phyloP scores from a whole-genome alignment of 2,113 vertebrate species.

The Pyxicephalus adspersus region DNA sequence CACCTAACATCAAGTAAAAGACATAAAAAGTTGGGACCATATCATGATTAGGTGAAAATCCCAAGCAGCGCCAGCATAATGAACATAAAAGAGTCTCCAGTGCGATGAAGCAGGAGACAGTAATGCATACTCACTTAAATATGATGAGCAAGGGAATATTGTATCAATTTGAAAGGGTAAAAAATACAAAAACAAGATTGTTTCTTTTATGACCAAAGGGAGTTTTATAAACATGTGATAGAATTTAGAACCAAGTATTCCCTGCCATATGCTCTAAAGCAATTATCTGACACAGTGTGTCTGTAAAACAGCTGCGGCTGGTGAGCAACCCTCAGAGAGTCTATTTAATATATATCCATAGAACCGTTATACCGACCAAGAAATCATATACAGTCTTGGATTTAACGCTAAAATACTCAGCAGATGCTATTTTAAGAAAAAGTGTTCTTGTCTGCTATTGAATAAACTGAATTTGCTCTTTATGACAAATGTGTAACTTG shows the following conservation, averaged over 20 bases:
- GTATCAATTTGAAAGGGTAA: conserved; percentile 33
- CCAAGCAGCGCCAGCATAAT: conserved; percentile 45
- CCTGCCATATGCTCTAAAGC: conserved; percentile 26
- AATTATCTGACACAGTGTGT: conserved; percentile 35
- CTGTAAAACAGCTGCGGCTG: conserved; percentile 40
- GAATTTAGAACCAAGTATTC: conserved; percentile 42
- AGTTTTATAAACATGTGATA: conserved; percentile 44
- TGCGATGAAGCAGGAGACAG: conserved; percentile 50
- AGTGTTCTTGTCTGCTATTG: not conserved
- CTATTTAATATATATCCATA: not conserved
- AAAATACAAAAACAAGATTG: conserved; percentile 45
- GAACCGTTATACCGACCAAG: not conserved
- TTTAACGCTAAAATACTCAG: not conserved
- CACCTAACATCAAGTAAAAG: conserved; percentile 30
- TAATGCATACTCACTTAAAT: conserved; percentile 39
- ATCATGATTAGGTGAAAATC: conserved; percentile 53
- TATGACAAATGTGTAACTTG: not conserved
- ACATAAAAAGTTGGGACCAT: conserved; percentile 27
- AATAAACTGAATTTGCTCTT: not conserved
- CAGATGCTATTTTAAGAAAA: not conserved
- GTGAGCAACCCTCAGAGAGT: conserved; percentile 3
- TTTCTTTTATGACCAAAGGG: conserved; percentile 49
- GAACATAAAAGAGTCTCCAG: conserved; percentile 52
- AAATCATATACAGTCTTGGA: conserved; percentile 6
- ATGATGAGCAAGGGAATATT: conserved; percentile 53